Evolutionary conservation across 35 echinoderm and acorn worm genomes (phyloP), one percentile per base, ranked within the genome.

Genomic region (Apostichopus parvimensis): DNA sequence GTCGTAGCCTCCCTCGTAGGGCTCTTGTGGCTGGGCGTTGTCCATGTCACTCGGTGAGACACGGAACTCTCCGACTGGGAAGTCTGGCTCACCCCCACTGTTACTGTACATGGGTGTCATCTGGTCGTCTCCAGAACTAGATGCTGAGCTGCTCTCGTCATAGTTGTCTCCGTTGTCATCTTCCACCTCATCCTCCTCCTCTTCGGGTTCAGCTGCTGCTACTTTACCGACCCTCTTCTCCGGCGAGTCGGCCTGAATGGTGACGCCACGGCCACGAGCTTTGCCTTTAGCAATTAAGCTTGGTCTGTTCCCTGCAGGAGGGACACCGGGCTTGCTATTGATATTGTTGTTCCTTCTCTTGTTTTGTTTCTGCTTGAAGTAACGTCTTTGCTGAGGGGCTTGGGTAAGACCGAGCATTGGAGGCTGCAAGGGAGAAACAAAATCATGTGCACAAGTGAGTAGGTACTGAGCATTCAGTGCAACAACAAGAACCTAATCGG

Each of bases 1-100:
- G 56, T 97, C 95, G 34, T 97, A 97, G 10, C 95, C 95, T 18
- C 95, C 95, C 73, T 97, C 83, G 77, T 97, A 94, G 86, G 62
- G 78, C 11, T 62, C 84, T 26, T 88, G 83, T 34, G 88, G 79
- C 65, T 94, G 92, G 13, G 73, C 55, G 52, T 34, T 68, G 24
- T 89, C 57, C 91, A 92, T 76, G 91, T 90, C 77, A 57, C 78
- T 88, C 2, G 93, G 93, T n/a, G 95, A 94, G 18, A 96, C 80
- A n/a, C 91, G 85, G 28, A 94, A 80, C 54, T 94, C 93, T 22
- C 94, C 93, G 20, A 94, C 89, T 5, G 90, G 93, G 26, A 92
- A 85, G 71, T 54, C 80, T 55, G 86, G 89, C 15, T 80, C 90
- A 2, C 70, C 57, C 1, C 92, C 95, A 73, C 79, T 79, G 88